These are phyloP conservation scores for Drosophila nannoptera DNA, from an alignment of 1,140 invertebrate species.

Conservation along the genomic window DNA sequence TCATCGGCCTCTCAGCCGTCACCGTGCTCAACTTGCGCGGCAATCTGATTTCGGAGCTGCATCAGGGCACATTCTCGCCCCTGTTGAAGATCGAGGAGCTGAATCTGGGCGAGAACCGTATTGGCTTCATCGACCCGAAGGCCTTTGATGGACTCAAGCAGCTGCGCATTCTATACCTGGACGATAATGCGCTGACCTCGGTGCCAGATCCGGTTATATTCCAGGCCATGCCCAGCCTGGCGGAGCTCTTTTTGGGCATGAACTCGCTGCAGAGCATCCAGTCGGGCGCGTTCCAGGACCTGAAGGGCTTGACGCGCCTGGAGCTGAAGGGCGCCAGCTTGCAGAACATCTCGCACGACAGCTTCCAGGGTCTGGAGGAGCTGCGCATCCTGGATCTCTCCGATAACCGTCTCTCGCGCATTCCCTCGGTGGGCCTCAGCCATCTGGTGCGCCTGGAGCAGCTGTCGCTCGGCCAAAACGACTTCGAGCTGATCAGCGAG, in stretches of 20 bases:
- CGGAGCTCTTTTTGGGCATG: constrained; percentile 89
- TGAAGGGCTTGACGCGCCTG: constrained; percentile 86
- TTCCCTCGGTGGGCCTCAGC: constrained; percentile 87
- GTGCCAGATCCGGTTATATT: constrained; percentile 85
- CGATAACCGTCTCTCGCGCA: constrained; percentile 86
- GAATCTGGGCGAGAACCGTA: constrained; percentile 92
- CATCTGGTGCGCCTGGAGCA: constrained; percentile 87
- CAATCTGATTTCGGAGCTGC: constrained; percentile 90
- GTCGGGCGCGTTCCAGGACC: constrained; percentile 87
- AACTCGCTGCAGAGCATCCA: constrained; percentile 88
- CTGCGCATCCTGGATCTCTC: constrained; percentile 87
- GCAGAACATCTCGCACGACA: constrained; percentile 86
- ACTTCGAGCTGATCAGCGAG: constrained; percentile 84
- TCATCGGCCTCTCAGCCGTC: constrained; percentile 87
- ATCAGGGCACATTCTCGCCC: constrained; percentile 86
- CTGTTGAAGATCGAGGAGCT: constrained; percentile 89
- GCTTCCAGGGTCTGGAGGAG: constrained; percentile 87
- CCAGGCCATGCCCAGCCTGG: constrained; percentile 86
- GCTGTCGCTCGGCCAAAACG: constrained; percentile 89
- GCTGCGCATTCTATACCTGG: constrained; percentile 88
- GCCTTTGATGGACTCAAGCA: constrained; percentile 90
- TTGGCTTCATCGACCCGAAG: constrained; percentile 87
- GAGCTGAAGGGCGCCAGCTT: constrained; percentile 89
- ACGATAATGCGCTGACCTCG: constrained; percentile 89
- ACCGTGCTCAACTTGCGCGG: constrained; percentile 89